Conservation (phyloP, 2,888 invertebrate genomes). For the Macaria liturata region DNA sequence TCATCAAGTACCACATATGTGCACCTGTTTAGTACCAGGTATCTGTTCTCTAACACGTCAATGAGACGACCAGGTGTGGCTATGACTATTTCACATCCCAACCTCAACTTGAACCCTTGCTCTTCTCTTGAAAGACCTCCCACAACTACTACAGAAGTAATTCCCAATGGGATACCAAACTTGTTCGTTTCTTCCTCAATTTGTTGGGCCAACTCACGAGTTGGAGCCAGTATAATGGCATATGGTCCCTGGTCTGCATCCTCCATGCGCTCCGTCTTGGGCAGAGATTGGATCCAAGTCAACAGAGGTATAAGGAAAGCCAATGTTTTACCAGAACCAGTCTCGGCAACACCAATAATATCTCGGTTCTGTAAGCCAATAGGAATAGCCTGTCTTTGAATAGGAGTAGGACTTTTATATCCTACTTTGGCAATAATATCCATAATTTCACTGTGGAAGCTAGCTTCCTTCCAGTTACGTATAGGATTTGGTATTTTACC, state of each 20-base stretch:
- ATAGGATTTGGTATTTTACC: slow-evolving; percentile 98
- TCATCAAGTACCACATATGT: slow-evolving; percentile 98
- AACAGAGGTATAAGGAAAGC: slow-evolving; percentile 98
- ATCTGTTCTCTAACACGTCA: slow-evolving; percentile 98
- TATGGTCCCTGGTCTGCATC: slow-evolving; percentile 98
- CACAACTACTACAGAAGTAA: slow-evolving; percentile 98
- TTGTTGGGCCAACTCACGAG: slow-evolving; percentile 99
- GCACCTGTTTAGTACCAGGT: slow-evolving; percentile 97
- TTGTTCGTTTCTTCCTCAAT: slow-evolving; percentile 99
- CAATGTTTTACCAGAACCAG: slow-evolving; percentile 99
- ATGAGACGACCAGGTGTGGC: slow-evolving; percentile 99
- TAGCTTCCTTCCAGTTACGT: slow-evolving; percentile 96
- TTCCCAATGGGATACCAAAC: slow-evolving; percentile 96
- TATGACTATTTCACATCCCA: slow-evolving; percentile 99
- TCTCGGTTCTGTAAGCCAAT: slow-evolving; percentile 97
- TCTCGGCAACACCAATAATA: slow-evolving; percentile 99
- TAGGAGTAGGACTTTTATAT: slow-evolving; percentile 99
- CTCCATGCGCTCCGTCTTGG: slow-evolving; percentile 96
- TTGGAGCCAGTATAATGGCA: slow-evolving; percentile 99
- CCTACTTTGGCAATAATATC: slow-evolving; percentile 97
- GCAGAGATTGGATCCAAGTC: slow-evolving; percentile 98
- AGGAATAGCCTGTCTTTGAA: slow-evolving; percentile 99
- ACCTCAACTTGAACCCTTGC: slow-evolving; percentile 97
- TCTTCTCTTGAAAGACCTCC: slow-evolving; percentile 98
- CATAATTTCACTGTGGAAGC: slow-evolving; percentile 93